phyloP scores from a whole-genome alignment of 2,113 vertebrate genomes.

The Odocoileus hemionus region DNA sequence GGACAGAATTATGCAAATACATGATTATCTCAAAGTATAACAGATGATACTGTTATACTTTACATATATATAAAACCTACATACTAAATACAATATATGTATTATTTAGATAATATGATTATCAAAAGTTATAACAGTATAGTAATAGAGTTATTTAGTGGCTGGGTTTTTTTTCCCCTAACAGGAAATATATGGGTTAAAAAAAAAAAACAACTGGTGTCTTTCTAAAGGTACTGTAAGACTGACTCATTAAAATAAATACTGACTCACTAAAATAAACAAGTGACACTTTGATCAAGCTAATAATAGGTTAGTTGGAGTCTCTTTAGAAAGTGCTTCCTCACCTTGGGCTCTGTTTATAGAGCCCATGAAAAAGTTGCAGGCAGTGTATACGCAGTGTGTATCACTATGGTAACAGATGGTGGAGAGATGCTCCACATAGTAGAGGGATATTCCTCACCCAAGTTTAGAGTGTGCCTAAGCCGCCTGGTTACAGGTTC shows the following conservation, averaged over 20 bases:
- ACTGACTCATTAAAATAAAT: conserved; percentile 55
- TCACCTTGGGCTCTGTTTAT: conserved; percentile 30
- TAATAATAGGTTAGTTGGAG: conserved; percentile 1
- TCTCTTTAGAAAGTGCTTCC: conserved; percentile 46
- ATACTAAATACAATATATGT: neutral
- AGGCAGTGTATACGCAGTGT: neutral
- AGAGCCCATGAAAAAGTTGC: neutral
- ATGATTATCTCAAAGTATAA: neutral
- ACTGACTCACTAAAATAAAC: conserved; percentile 51
- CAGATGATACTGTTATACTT: neutral
- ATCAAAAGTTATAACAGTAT: neutral
- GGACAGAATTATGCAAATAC: conserved; percentile 28
- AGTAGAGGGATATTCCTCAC: neutral
- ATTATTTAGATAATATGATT: neutral
- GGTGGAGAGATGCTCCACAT: neutral
- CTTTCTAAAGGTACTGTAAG: conserved; percentile 43
- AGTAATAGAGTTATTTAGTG: conserved; percentile 8
- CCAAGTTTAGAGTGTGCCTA: neutral
- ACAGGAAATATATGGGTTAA: conserved; percentile 45
- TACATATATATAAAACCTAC: neutral
- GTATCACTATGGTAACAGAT: neutral
- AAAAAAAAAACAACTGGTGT: neutral
- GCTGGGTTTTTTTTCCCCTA: neutral
- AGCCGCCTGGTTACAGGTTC: neutral
- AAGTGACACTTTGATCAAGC: conserved; percentile 41